A percentile compares a stretch with the other conserved stretches of the same genome.
phyloP scores from a whole-genome alignment of 2,888 invertebrate species.

The Eupsilia transversa region DNA sequence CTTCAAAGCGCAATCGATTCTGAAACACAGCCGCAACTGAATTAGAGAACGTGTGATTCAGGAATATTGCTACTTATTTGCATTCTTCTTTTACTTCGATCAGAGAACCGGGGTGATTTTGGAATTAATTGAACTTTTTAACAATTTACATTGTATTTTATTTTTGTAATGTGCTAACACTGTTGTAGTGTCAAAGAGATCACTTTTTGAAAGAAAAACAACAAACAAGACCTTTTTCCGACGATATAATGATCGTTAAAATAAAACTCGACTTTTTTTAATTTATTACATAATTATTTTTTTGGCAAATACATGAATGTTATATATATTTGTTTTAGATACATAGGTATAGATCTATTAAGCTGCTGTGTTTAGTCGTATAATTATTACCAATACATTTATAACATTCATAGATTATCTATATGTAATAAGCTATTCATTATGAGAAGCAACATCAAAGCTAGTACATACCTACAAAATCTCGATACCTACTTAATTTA shows the following conservation, averaged over 20 bases:
- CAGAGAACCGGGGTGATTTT: background rate
- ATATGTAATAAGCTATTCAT: constrained; percentile 14
- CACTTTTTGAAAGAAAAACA: background rate
- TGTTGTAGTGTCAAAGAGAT: constrained; percentile 2
- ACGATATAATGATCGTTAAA: background rate
- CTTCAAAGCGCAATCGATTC: constrained; percentile 75
- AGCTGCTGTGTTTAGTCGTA: background rate
- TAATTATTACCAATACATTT: constrained; percentile 7
- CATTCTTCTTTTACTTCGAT: constrained; percentile 42
- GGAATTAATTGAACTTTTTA: constrained; percentile 5
- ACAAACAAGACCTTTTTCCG: background rate
- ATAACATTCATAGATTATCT: constrained; percentile 11
- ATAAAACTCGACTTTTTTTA: background rate
- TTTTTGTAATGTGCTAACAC: constrained; percentile 9
- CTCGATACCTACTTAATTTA: constrained; percentile 32
- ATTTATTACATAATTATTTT: background rate
- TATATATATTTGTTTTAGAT: background rate
- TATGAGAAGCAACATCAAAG: constrained; percentile 45
- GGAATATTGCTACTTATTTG: constrained; percentile 63
- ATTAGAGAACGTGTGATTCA: constrained; percentile 64
- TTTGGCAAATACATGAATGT: background rate
- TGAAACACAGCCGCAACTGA: constrained; percentile 68
- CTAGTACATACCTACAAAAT: constrained; percentile 42
- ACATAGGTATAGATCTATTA: background rate
- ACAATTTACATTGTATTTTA: background rate